A percentile compares a stretch with the other conserved stretches of the same genome.
Conservation (phyloP, 2,113 vertebrate genomes). For the Tonatia bakeri region DNA sequence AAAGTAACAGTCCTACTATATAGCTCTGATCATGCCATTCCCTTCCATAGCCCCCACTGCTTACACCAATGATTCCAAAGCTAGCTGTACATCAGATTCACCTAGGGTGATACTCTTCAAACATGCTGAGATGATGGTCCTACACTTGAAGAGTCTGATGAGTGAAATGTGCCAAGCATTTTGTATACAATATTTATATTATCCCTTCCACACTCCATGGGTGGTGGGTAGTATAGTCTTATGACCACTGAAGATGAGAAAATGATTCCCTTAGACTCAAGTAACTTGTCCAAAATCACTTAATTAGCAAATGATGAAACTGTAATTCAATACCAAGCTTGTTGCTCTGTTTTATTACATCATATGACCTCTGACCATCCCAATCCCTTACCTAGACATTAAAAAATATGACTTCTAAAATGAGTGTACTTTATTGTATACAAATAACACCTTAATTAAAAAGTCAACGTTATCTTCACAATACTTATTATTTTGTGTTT, state of each 20-base stretch:
- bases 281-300: background rate
- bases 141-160: background rate
- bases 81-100: background rate
- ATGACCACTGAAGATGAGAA: background rate
- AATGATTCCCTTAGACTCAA: background rate
- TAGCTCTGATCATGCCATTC: background rate
- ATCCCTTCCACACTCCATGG: background rate
- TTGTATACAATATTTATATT: background rate
- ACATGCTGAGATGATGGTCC: background rate
- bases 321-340: background rate
- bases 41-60: background rate
- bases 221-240: background rate
- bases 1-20: background rate
- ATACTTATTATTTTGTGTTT: background rate
- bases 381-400: background rate
- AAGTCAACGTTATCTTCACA: background rate
- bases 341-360: background rate
- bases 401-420: background rate
- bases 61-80: background rate
- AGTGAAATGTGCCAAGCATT: background rate
- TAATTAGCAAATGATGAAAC: background rate
- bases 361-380: background rate
- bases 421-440: background rate
- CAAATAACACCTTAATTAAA: background rate
- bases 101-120: background rate